phyloP scores from a whole-genome alignment of 1,140 invertebrate species.

The Drosophila tropicalis region DNA sequence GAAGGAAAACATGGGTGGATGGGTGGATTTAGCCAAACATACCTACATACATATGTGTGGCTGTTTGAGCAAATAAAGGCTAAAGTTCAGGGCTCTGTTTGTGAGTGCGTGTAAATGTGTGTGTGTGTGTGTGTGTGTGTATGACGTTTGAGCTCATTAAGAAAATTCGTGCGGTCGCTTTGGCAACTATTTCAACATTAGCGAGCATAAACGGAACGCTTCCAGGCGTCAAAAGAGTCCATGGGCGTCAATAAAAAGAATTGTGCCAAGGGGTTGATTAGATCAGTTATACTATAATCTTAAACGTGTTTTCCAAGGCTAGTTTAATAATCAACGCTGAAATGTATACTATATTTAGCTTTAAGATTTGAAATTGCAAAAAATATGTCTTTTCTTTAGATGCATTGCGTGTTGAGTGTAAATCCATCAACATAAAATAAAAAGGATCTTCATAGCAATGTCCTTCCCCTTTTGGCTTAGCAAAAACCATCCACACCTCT shows the following conservation, averaged over 20 bases:
- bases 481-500: not conserved
- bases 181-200: constrained; percentile 62
- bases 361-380: not conserved
- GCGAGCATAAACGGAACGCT: constrained; percentile 20
- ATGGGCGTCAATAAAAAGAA: not conserved
- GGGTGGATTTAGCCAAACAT: constrained; percentile 12
- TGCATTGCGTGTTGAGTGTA: too few relatives aligned
- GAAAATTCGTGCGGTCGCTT: constrained; percentile 69
- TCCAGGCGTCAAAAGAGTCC: constrained; percentile 1
- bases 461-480: not conserved
- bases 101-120: not conserved
- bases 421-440: too few relatives aligned
- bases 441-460: too few relatives aligned
- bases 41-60: constrained; percentile 15
- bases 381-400: too few relatives aligned
- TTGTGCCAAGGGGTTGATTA: too few relatives aligned
- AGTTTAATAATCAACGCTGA: not conserved
- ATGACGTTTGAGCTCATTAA: constrained; percentile 69
- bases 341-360: not conserved
- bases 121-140: constrained; percentile 35
- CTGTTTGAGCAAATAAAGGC: constrained; percentile 46
- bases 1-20: not conserved
- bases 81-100: constrained; percentile 39
- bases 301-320: not conserved
- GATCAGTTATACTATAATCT: too few relatives aligned